These are phyloP conservation scores for Steinernema hermaphroditum DNA, from an alignment of 2,888 invertebrate species.

Conservation along the genomic window DNA sequence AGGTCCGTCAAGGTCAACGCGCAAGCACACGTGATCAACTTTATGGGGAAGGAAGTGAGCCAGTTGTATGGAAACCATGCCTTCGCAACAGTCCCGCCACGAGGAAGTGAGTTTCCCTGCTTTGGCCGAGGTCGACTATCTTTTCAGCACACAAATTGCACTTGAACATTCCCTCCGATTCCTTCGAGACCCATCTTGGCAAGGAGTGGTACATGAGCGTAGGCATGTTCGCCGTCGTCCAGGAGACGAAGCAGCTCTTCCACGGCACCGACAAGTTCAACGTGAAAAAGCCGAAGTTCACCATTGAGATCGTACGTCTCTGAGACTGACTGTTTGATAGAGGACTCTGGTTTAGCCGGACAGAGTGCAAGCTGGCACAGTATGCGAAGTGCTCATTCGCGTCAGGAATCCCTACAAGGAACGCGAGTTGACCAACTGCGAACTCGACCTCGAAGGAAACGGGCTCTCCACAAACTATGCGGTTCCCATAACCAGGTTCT, in stretches of 20 bases:
- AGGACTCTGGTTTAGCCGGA: background rate
- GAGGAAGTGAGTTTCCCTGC: background rate
- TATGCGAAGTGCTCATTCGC: background rate
- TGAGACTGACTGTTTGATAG: background rate
- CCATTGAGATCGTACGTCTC: constrained; percentile 2
- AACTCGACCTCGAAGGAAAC: background rate
- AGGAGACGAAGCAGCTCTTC: constrained; percentile 34
- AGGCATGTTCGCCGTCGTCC: constrained; percentile 22
- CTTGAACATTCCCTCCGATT: constrained; percentile 12
- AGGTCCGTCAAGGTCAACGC: background rate
- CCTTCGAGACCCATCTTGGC: constrained; percentile 17
- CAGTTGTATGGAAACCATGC: background rate
- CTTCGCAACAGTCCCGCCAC: too few species aligned
- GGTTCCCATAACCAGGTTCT: background rate
- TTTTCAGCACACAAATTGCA: constrained; percentile 7
- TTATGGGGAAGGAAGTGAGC: constrained; percentile 5
- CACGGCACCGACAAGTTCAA: constrained; percentile 35
- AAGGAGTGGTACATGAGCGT: constrained; percentile 16
- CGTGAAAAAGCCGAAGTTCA: constrained; percentile 24
- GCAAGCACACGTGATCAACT: background rate
- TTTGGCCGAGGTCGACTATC: background rate
- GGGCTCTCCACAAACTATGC: background rate
- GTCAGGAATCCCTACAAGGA: constrained; percentile 18
- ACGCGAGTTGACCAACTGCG: constrained; percentile 13
- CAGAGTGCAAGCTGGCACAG: background rate